These are phyloP conservation scores for Pollachius pollachius DNA, from an alignment of 2,113 vertebrate species.

Conservation along the genomic window DNA sequence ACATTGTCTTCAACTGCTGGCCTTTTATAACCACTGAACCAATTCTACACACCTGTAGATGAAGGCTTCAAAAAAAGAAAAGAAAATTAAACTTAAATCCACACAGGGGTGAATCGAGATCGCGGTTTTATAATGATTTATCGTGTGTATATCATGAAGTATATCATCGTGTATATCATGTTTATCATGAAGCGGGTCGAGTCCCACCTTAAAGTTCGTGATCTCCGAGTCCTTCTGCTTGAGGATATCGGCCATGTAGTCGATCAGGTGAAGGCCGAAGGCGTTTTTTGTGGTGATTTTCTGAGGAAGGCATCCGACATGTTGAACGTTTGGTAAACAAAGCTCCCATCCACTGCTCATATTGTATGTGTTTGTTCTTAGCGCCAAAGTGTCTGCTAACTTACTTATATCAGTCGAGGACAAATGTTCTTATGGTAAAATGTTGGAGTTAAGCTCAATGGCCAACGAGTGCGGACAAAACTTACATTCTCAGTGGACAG, in stretches of 20 bases:
- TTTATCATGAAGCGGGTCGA: not conserved
- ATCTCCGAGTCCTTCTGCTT: constrained; percentile 85
- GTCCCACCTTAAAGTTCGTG: constrained; percentile 89
- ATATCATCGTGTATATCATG: no score
- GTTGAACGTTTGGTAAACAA: not conserved
- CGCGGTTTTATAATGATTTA: no score
- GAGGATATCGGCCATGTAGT: constrained; percentile 92
- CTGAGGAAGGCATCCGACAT: constrained; percentile 58
- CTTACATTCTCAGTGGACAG: constrained; percentile 93
- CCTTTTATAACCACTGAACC: no score
- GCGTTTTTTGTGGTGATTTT: constrained; percentile 98
- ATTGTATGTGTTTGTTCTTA: not conserved
- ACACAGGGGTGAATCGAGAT: no score
- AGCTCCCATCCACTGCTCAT: not conserved
- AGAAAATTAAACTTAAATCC: no score
- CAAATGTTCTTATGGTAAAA: constrained; percentile 1
- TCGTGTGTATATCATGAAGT: no score
- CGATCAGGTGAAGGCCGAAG: constrained; percentile 92
- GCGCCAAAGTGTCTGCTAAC: no score
- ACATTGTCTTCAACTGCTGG: no score
- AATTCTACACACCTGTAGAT: no score
- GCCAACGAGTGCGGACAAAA: constrained; percentile 18
- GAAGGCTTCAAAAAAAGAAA: no score
- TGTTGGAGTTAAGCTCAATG: not conserved
- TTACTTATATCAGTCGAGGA: no score